phyloP scores from a whole-genome alignment of 2,888 invertebrate genomes.

The Drosophila robusta region DNA sequence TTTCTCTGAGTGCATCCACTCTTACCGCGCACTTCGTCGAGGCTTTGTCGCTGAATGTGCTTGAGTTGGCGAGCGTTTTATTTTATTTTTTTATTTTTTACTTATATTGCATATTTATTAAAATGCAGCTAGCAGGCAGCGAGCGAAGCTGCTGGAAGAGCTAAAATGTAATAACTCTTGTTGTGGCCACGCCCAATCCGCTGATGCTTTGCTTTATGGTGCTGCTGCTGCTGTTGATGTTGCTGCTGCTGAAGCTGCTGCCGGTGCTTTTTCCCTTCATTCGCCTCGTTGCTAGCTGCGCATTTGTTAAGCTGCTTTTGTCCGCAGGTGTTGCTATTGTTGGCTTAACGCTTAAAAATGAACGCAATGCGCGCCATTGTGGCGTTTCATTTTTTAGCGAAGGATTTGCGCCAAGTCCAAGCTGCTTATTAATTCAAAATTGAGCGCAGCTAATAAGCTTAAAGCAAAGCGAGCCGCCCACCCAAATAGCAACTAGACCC shows the following conservation, averaged over 20 bases:
- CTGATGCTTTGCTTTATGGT: slow-evolving; percentile 38
- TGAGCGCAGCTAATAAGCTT: slow-evolving; percentile 74
- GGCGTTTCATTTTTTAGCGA: slow-evolving; percentile 33
- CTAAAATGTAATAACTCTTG: slow-evolving; percentile 79
- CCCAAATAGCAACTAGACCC: not conserved
- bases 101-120: slow-evolving; percentile 79
- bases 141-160: slow-evolving; percentile 30
- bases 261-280: not conserved
- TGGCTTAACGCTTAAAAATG: slow-evolving; percentile 68
- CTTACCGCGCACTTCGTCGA: not conserved
- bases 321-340: slow-evolving; percentile 80
- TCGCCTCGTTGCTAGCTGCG: slow-evolving; percentile 18
- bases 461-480: slow-evolving; percentile 26
- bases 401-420: slow-evolving; percentile 66
- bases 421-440: slow-evolving; percentile 78
- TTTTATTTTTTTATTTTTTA: slow-evolving; percentile 19
- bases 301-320: slow-evolving; percentile 77
- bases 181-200: slow-evolving; percentile 56
- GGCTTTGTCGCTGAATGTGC: slow-evolving; percentile 36
- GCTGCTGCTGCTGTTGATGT: slow-evolving; percentile 36
- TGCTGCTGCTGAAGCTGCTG: slow-evolving; percentile 7
- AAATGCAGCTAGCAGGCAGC: slow-evolving; percentile 60
- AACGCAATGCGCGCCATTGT: slow-evolving; percentile 39
- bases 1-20: not conserved
- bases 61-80: slow-evolving; percentile 16